Percentiles rank a stretch among this genome's conserved stretches.
These are phyloP conservation scores for Colaptes auratus DNA, from an alignment of 2,113 vertebrate species.

Conservation along the genomic window DNA sequence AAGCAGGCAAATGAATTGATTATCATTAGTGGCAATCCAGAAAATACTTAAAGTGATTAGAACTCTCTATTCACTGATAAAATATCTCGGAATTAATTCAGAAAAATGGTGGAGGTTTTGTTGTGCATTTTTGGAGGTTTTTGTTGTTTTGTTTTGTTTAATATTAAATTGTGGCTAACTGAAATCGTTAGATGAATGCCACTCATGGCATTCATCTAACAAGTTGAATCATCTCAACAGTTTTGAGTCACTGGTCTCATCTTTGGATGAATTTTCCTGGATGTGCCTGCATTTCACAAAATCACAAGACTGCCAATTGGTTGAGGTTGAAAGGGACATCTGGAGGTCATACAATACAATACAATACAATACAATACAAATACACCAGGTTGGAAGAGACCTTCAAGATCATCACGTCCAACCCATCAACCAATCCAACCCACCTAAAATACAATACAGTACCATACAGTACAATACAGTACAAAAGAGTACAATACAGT, in stretches of 20 bases:
- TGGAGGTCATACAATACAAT: not conserved
- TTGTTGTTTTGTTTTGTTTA: not conserved
- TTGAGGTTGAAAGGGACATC: not conserved
- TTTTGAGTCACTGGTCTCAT: not conserved
- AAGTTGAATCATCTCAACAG: not conserved
- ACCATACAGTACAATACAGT: too few species aligned
- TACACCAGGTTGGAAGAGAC: too few species aligned
- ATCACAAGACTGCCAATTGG: not conserved
- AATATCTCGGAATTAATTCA: not conserved
- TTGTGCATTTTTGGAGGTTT: not conserved
- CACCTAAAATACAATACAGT: too few species aligned
- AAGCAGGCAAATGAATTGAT: not conserved
- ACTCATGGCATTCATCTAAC: not conserved
- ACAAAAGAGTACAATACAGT: too few species aligned
- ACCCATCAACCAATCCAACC: too few species aligned
- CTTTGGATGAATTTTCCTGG: not conserved
- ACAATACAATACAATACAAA: too few species aligned
- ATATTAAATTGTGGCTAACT: not conserved
- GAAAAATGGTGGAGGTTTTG: not conserved
- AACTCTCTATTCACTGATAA: not conserved
- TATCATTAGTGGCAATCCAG: not conserved
- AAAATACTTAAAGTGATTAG: not conserved
- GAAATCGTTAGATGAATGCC: too few species aligned
- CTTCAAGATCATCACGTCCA: too few species aligned
- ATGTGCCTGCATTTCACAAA: not conserved